Evolutionary conservation across 1,140 invertebrate genomes (phyloP).

Genomic region (Adoxophyes honmai): DNA sequence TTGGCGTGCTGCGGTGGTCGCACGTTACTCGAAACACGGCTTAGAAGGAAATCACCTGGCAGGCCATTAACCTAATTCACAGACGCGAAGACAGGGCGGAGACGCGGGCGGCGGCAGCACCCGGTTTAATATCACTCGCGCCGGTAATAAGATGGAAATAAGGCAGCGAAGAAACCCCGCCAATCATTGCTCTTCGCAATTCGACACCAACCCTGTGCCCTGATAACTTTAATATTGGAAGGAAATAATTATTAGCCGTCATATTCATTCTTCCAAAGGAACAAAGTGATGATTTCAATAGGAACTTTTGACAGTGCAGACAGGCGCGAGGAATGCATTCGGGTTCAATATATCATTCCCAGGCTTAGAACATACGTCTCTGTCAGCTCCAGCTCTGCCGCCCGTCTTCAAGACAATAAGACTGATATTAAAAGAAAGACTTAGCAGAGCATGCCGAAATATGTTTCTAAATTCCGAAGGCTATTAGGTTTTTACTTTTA

Average conservation of each 20-base stretch:
- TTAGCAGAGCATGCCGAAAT: not conserved
- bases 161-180: constrained; percentile 64
- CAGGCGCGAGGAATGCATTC: constrained; percentile 11
- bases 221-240: not conserved
- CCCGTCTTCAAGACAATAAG: constrained; percentile 12
- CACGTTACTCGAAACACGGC: constrained; percentile 62
- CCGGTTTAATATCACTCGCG: constrained; percentile 70
- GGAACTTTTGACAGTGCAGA: constrained; percentile 7
- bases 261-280: not conserved
- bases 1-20: constrained; percentile 58
- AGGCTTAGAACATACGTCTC: constrained; percentile 15
- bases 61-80: constrained; percentile 76
- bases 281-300: constrained; percentile 18
- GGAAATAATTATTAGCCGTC: not conserved
- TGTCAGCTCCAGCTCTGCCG: constrained; percentile 6
- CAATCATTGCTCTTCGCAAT: constrained; percentile 58
- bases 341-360: constrained; percentile 13
- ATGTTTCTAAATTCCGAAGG: not conserved
- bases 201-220: constrained; percentile 28
- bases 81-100: constrained; percentile 71
- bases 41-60: constrained; percentile 75
- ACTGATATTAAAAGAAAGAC: constrained; percentile 14
- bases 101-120: constrained; percentile 60
- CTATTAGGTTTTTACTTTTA: too few relatives aligned
- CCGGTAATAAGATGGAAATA: constrained; percentile 76